Evolutionary conservation across 1,140 invertebrate species (phyloP).

Genomic region (Drosophila biarmipes): DNA sequence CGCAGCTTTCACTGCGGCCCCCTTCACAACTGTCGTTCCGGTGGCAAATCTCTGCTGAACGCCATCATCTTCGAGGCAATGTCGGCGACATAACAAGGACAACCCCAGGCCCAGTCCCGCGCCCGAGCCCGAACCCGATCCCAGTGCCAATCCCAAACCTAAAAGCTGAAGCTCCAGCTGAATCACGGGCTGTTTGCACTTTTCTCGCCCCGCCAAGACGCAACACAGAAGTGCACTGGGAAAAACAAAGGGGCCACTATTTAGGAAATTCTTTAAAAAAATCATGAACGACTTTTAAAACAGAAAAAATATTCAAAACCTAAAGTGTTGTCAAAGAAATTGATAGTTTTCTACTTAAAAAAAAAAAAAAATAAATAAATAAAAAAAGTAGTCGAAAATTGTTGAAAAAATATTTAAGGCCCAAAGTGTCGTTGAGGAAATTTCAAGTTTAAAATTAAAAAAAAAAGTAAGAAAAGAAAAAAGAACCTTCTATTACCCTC

Average conservation of each 20-base stretch:
- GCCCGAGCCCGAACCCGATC: slow-evolving; percentile 14
- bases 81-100: slow-evolving; percentile 78
- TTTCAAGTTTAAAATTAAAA: no score
- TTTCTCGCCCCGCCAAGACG: slow-evolving; percentile 36
- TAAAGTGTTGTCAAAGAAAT: no score
- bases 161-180: slow-evolving; percentile 25
- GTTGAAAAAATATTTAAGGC: no score
- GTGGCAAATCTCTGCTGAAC: slow-evolving; percentile 71
- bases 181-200: slow-evolving; percentile 71
- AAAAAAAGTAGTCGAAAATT: no score
- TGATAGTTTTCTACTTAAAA: no score
- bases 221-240: slow-evolving; percentile 14
- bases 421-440: no score
- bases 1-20: not conserved
- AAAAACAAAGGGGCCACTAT: not conserved
- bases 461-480: no score
- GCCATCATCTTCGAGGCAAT: slow-evolving; percentile 77
- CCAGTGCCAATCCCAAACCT: slow-evolving; percentile 13
- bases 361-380: no score
- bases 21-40: slow-evolving; percentile 8
- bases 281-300: no score
- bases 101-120: not conserved
- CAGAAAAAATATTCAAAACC: no score
- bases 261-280: not conserved
- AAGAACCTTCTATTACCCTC: no score